phyloP scores from a whole-genome alignment of 2,113 vertebrate genomes.

The Silurus glanis region DNA sequence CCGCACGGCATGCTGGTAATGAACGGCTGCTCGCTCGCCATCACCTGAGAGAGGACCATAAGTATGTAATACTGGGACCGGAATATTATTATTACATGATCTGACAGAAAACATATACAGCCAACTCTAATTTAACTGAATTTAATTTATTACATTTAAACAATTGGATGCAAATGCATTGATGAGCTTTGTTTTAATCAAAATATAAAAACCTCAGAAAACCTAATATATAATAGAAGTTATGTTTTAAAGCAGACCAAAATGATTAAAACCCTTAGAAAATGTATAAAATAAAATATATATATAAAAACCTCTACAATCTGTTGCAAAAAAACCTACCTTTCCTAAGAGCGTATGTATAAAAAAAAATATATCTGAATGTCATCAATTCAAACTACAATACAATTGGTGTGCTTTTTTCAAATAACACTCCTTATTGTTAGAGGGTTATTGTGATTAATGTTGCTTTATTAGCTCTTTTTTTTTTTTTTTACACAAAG shows the following conservation, averaged over 20 bases:
- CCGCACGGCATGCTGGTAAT: slow-evolving; percentile 87
- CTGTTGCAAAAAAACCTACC: too few species aligned
- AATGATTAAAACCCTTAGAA: neutral
- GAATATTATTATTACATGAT: neutral
- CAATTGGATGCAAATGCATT: neutral
- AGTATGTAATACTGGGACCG: neutral
- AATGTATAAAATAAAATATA: neutral
- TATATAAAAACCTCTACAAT: neutral
- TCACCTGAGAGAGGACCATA: slow-evolving; percentile 70
- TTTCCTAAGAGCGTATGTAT: too few species aligned
- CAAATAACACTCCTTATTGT: too few species aligned
- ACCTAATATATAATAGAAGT: neutral
- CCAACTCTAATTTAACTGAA: neutral
- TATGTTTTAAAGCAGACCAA: neutral
- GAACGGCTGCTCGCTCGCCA: slow-evolving; percentile 77
- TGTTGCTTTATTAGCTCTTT: too few species aligned
- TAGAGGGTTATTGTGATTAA: too few species aligned
- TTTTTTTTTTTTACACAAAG: neutral
- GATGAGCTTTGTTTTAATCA: neutral
- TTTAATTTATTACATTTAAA: neutral
- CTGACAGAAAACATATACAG: neutral
- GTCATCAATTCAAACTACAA: too few species aligned
- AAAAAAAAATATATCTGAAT: too few species aligned
- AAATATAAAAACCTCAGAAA: neutral
- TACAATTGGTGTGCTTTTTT: too few species aligned